Evolutionary conservation across 2,113 vertebrate genomes (phyloP).

Genomic region (Dromaius novaehollandiae): DNA sequence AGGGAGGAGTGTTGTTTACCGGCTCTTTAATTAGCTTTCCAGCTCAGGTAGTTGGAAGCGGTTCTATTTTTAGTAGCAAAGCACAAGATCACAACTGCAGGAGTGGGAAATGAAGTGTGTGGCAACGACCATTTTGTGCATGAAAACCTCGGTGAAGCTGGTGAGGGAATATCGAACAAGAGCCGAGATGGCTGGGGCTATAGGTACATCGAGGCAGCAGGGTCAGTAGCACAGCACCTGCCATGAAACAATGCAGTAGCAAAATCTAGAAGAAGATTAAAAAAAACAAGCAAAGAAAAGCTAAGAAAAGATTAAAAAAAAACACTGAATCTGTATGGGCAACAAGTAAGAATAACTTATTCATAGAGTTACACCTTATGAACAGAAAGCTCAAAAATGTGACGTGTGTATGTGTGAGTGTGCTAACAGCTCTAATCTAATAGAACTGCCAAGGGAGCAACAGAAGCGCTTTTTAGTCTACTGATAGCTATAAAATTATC

Average conservation of each 20-base stretch:
- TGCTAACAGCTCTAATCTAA: conserved; percentile 20
- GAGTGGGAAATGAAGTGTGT: conserved; percentile 44
- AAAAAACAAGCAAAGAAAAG: not conserved
- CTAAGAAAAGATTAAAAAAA: not conserved
- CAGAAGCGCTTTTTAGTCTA: not conserved
- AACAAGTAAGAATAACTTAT: not conserved
- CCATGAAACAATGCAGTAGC: not conserved
- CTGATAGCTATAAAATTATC: not conserved
- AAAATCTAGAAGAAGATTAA: not conserved
- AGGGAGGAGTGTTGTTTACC: conserved; percentile 58
- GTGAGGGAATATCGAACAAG: not conserved
- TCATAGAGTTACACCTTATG: not conserved
- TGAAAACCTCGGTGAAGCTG: conserved; percentile 38
- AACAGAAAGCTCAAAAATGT: not conserved
- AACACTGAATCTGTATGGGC: not conserved
- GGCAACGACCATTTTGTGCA: conserved; percentile 52
- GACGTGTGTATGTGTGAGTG: not conserved
- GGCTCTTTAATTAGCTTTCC: conserved; percentile 60
- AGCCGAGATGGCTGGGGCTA: not conserved
- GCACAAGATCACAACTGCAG: not conserved
- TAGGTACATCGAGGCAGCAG: not conserved
- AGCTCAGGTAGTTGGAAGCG: conserved; percentile 56
- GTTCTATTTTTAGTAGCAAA: conserved; percentile 70
- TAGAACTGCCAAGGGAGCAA: not conserved
- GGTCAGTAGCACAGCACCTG: not conserved